These are phyloP conservation scores for Hirtodrosophila duncani DNA, from an alignment of 2,888 invertebrate species.

Conservation along the genomic window DNA sequence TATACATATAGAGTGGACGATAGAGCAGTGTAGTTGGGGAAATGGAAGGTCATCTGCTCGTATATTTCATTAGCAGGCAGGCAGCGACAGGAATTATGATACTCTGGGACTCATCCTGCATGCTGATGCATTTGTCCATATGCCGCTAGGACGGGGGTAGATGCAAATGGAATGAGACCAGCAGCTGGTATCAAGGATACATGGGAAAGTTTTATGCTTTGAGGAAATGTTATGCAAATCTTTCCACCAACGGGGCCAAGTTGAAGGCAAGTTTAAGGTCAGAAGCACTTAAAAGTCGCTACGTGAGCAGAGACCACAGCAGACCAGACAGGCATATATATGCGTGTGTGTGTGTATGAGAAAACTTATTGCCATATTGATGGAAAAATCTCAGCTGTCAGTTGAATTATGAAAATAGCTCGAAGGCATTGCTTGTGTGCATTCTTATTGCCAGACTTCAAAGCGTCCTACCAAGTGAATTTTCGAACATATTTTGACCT, in stretches of 20 bases:
- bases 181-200: background rate
- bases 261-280: slow-evolving; percentile 66
- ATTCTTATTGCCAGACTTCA: slow-evolving; percentile 53
- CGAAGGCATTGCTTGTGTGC: slow-evolving; percentile 12
- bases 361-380: slow-evolving; percentile 61
- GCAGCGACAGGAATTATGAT: slow-evolving; percentile 36
- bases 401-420: slow-evolving; percentile 55
- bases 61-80: slow-evolving; percentile 48
- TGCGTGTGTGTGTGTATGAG: slow-evolving; percentile 7
- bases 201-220: background rate
- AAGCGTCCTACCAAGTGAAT: slow-evolving; percentile 40
- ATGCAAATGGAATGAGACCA: slow-evolving; percentile 24
- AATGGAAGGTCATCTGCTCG: slow-evolving; percentile 48
- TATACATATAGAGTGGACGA: too few relatives aligned
- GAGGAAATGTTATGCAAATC: slow-evolving; percentile 4
- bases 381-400: slow-evolving; percentile 46
- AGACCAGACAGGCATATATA: slow-evolving; percentile 18
- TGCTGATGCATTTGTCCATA: slow-evolving; percentile 57
- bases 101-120: slow-evolving; percentile 25
- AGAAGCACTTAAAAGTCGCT: slow-evolving; percentile 55
- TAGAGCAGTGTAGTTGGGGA: slow-evolving; percentile 12
- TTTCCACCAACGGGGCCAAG: slow-evolving; percentile 17
- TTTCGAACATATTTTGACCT: slow-evolving; percentile 49
- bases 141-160: slow-evolving; percentile 46
- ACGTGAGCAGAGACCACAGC: slow-evolving; percentile 25